These are phyloP conservation scores for Papilio aristodemus DNA, from an alignment of 1,140 invertebrate species.

Conservation along the genomic window DNA sequence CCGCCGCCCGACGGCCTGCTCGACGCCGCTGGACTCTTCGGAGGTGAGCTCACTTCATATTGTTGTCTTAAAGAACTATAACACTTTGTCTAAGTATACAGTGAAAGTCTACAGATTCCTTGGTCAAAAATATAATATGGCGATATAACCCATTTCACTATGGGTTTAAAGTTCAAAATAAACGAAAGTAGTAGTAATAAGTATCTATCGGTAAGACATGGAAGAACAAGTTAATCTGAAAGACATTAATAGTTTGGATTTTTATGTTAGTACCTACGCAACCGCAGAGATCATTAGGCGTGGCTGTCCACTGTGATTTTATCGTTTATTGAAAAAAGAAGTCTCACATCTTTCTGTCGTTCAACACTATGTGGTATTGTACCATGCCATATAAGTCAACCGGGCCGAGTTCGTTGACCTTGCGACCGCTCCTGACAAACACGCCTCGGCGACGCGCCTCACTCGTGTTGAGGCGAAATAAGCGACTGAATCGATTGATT, in stretches of 20 bases:
- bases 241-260: not conserved
- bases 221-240: not conserved
- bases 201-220: no score
- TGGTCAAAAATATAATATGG: no score
- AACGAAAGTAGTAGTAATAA: no score
- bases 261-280: not conserved
- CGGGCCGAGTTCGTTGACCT: slow-evolving; percentile 50
- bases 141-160: no score
- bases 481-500: slow-evolving; percentile 36
- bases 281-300: slow-evolving; percentile 4
- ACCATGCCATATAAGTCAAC: slow-evolving; percentile 49
- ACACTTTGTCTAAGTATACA: no score
- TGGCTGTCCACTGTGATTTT: slow-evolving; percentile 7
- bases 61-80: no score
- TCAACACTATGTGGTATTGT: slow-evolving; percentile 32
- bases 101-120: no score
- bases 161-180: no score
- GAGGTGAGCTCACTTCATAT: slow-evolving; percentile 76
- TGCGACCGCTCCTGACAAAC: slow-evolving; percentile 40
- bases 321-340: slow-evolving; percentile 31
- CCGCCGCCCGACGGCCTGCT: slow-evolving; percentile 80
- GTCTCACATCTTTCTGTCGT: slow-evolving; percentile 26
- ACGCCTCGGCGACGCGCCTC: slow-evolving; percentile 29
- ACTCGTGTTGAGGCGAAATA: slow-evolving; percentile 36
- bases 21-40: slow-evolving; percentile 85